These are phyloP conservation scores for Alloscopus bannaensis DNA, from an alignment of 2,888 invertebrate species.

Conservation along the genomic window DNA sequence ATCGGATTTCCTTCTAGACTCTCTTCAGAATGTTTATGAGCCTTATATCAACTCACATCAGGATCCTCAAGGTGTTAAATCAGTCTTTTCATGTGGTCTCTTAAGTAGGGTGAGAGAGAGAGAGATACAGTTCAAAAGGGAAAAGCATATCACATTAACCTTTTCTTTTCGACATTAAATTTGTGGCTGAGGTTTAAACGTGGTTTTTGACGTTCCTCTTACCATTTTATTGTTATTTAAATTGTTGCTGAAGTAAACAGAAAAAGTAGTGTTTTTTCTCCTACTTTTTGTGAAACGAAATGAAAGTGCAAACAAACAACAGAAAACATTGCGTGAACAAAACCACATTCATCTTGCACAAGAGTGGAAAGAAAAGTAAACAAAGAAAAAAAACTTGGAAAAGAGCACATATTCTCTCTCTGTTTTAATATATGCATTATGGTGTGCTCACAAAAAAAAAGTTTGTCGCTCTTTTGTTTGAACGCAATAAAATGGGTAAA, in stretches of 20 bases:
- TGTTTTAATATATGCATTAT: not conserved
- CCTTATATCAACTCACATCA: constrained; percentile 3
- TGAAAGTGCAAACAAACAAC: not conserved
- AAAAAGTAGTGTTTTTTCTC: not conserved
- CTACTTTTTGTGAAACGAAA: not conserved
- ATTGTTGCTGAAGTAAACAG: constrained; percentile 9
- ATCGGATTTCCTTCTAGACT: constrained; percentile 21
- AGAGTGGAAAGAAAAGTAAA: not conserved
- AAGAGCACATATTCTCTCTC: not conserved
- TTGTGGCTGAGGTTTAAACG: no score
- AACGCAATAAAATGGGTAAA: constrained; percentile 17
- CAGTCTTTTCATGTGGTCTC: not conserved
- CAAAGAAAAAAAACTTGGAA: not conserved
- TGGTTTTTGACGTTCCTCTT: not conserved
- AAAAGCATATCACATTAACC: constrained; percentile 23
- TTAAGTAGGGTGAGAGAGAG: not conserved
- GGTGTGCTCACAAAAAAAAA: not conserved
- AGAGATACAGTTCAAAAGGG: not conserved
- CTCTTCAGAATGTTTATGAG: constrained; percentile 11
- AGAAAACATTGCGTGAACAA: not conserved
- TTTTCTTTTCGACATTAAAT: constrained; percentile 12
- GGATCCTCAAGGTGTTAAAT: not conserved
- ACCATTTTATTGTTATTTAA: constrained; percentile 11
- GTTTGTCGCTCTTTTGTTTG: constrained; percentile 5
- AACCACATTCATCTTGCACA: not conserved